Evolutionary conservation across 2,888 invertebrate species (phyloP).

Genomic region (Rhopalosiphum nymphaeae): DNA sequence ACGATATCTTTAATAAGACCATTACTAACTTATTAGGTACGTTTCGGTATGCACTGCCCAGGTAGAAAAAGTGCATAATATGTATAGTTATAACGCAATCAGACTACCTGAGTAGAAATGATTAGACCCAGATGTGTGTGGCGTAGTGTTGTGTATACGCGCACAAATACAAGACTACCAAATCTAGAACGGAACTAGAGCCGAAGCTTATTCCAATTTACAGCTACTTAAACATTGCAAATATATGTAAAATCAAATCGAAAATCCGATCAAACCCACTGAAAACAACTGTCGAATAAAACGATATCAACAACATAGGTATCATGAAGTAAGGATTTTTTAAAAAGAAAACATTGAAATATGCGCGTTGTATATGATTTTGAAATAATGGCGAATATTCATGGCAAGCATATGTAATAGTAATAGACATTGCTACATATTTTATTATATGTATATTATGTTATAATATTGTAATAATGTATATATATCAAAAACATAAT

Average conservation of each 20-base stretch:
- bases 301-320: background rate
- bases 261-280: background rate
- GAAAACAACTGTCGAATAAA: background rate
- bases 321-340: background rate
- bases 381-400: background rate
- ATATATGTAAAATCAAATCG: background rate
- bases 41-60: too few species aligned
- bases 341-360: background rate
- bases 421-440: background rate
- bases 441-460: background rate
- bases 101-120: background rate
- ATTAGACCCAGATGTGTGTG: background rate
- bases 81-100: background rate
- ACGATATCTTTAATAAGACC: background rate
- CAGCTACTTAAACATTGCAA: background rate
- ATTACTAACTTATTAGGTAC: background rate
- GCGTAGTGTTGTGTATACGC: background rate
- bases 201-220: background rate
- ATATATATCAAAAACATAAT: background rate
- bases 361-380: background rate
- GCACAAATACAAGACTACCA: background rate
- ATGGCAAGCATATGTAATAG: too few species aligned
- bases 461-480: too few species aligned
- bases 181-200: background rate
- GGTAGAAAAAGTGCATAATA: background rate